phyloP scores from a whole-genome alignment of 2,888 invertebrate species.

The Leptogaster cylindrica region DNA sequence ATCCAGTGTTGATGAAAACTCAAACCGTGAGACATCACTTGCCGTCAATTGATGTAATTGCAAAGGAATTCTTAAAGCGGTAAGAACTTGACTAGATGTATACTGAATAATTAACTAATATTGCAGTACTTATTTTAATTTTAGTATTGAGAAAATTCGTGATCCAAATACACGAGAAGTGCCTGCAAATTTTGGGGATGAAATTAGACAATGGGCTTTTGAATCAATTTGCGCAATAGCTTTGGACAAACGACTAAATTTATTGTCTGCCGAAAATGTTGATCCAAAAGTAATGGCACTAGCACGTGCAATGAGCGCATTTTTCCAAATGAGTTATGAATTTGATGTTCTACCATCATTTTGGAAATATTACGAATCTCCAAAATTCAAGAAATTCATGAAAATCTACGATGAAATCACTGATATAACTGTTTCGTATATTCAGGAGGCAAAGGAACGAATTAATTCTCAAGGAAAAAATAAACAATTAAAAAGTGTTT shows the following conservation, averaged over 20 bases:
- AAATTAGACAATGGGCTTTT: constrained; percentile 67
- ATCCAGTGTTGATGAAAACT: constrained; percentile 56
- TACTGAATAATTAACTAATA: not conserved
- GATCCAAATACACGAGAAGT: constrained; percentile 50
- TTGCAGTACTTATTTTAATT: too few species aligned
- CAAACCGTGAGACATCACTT: constrained; percentile 54
- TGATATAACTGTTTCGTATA: constrained; percentile 55
- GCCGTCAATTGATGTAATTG: constrained; percentile 53
- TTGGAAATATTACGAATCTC: constrained; percentile 55
- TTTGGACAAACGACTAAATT: constrained; percentile 56
- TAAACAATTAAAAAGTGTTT: constrained; percentile 62
- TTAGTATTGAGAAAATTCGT: constrained; percentile 52
- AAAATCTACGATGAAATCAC: constrained; percentile 55
- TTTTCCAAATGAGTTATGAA: constrained; percentile 54
- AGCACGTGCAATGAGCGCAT: constrained; percentile 52
- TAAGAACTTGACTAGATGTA: constrained; percentile 36
- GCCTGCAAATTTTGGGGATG: constrained; percentile 62
- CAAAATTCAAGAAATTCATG: constrained; percentile 54
- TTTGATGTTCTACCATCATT: constrained; percentile 57
- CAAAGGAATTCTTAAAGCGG: constrained; percentile 55
- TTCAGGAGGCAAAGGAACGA: constrained; percentile 55
- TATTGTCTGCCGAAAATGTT: constrained; percentile 49
- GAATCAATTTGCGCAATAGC: constrained; percentile 63
- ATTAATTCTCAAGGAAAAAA: not conserved
- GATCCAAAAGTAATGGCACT: constrained; percentile 52